Evolutionary conservation across 1,140 invertebrate species (phyloP).

Genomic region (Hypsibius dujardini): DNA sequence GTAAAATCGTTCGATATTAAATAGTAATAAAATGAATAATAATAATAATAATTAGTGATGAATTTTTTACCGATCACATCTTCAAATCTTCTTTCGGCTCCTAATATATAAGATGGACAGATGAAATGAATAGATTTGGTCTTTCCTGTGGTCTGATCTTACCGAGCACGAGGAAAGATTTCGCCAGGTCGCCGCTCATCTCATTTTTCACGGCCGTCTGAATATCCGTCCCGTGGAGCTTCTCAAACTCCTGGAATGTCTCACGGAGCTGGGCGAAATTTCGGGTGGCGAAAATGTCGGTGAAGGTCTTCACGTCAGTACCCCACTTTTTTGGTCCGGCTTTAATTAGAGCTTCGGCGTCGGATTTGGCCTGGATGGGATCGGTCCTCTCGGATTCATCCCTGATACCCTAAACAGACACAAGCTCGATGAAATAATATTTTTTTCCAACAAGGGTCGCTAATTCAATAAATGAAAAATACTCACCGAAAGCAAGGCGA

Average conservation of each 20-base stretch:
- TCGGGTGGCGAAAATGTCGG: conserved; percentile 22
- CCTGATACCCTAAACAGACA: background rate
- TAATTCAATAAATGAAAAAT: background rate
- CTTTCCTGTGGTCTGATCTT: conserved; percentile 15
- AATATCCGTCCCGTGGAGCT: conserved; percentile 25
- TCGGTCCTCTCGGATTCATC: background rate
- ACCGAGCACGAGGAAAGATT: conserved; percentile 26
- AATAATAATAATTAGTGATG: too few relatives aligned
- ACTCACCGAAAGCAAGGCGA: too few relatives aligned
- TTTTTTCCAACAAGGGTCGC: background rate
- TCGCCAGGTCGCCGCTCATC: conserved; percentile 25
- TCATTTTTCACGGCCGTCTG: conserved; percentile 25
- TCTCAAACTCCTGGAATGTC: conserved; percentile 32
- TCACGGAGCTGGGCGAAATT: conserved; percentile 33
- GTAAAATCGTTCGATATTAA: too few relatives aligned
- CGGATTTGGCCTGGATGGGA: background rate
- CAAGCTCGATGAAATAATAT: background rate
- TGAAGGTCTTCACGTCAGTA: background rate
- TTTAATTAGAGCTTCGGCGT: background rate
- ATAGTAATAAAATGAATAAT: too few relatives aligned
- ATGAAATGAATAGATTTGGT: conserved; percentile 5
- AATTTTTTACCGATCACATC: background rate
- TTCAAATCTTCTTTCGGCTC: background rate
- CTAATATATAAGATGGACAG: background rate
- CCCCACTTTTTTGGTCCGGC: background rate